Base-by-base conservation (phyloP, 1,140 invertebrate genomes). In the Asobara japonica region DNA sequence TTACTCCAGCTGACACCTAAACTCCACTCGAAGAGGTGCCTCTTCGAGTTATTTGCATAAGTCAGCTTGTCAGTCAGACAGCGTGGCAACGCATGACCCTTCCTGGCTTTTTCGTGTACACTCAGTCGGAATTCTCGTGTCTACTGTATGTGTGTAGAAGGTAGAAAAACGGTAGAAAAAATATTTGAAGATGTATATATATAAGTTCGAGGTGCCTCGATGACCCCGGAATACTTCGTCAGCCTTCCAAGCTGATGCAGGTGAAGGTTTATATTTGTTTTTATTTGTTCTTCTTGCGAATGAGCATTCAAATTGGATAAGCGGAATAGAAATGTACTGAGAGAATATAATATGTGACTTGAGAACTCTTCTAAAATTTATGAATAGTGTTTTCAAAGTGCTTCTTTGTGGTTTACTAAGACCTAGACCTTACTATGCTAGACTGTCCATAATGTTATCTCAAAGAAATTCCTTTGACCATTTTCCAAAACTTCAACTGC, bases 51-150 rank as follows among this genome's bases (percentile, higher is more conserved):
- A 87, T 87, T 87, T 87, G 86, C 86, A 86, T 86, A 86, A 87
- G 85, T 87, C 85, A 86, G 85, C 78, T 86, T 86, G 85, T 86
- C 86, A 86, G 85, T 87, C 86, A 86, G 82, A 79, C 80, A 79
- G 81, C 79, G 76, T 86, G 84, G 84, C 86, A 86, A 86, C 80
- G 77, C 80, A 77, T 82, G 84, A 86, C 83, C 84, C 82, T 74
- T 78, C 80, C 80, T 80, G 81, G 79, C 76, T 79, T 81, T 80
- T 76, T 75, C 77, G 72, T 78, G 77, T 79, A 80, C 77, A 80
- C 74, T 62, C 61, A 56, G 22, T 27, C 25, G 51, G 13, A 25
- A n/a, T n/a, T n/a, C 13, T 56, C 51, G 51, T 56, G 51, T 56
- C 51, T 56, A 56, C 51, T 56, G 20, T 56, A 56, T 56, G 51